Conservation (phyloP, 2,113 vertebrate species). For the Cryptoleucopteryx plumbea region DNA sequence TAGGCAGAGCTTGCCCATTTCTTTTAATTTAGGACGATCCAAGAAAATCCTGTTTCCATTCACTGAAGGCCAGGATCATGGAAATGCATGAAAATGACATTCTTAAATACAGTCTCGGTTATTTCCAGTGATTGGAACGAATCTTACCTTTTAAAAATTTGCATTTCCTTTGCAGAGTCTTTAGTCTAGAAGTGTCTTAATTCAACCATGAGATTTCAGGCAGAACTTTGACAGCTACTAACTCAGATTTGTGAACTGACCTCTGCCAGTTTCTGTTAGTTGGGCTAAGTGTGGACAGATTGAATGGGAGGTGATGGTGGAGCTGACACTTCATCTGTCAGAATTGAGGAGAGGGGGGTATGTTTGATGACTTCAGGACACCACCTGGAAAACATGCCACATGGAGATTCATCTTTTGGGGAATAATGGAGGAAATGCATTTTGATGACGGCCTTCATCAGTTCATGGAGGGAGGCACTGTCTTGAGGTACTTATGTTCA, state of each 20-base stretch:
- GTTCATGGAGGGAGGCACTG: background rate
- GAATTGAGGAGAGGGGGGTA: background rate
- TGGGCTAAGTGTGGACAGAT: background rate
- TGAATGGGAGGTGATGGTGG: background rate
- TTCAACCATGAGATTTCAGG: background rate
- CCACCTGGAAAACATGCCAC: background rate
- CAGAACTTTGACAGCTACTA: background rate
- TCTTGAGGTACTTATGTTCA: rapidly evolving
- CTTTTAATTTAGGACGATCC: background rate
- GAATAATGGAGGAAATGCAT: background rate
- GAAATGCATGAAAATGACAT: background rate
- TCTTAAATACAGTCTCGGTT: background rate
- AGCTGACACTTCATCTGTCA: background rate
- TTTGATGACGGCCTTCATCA: background rate
- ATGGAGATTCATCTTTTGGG: background rate
- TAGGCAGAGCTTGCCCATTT: background rate
- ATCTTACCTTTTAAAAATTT: background rate
- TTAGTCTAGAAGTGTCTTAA: background rate
- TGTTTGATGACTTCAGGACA: background rate
- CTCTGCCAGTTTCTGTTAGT: background rate
- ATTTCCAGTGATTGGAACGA: background rate
- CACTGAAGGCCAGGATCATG: background rate
- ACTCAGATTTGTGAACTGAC: background rate
- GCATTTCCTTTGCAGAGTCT: background rate
- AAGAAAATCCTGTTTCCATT: background rate